phyloP scores from a whole-genome alignment of 1,140 invertebrate species.

The Diachasmimorpha longicaudata region DNA sequence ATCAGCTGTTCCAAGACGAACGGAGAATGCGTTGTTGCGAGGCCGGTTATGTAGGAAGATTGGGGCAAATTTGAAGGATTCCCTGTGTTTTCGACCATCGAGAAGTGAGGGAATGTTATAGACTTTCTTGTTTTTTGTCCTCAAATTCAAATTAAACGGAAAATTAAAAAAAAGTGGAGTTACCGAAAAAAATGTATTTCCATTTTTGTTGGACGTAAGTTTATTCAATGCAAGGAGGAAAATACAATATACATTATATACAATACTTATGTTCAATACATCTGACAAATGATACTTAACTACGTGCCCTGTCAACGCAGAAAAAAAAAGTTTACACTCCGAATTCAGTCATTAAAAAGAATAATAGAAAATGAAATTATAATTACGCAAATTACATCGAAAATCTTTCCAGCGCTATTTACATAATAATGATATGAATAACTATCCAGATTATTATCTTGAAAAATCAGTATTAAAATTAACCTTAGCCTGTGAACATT shows the following conservation, averaged over 20 bases:
- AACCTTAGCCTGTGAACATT: neutral
- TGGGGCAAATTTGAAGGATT: neutral
- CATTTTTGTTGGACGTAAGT: neutral
- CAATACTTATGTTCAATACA: constrained; percentile 24
- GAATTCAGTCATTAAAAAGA: neutral
- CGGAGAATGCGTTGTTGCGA: neutral
- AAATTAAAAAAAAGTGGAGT: too few relatives aligned
- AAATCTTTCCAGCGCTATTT: neutral
- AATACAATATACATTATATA: constrained; percentile 48
- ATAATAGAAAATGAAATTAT: neutral
- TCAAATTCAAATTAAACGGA: too few relatives aligned
- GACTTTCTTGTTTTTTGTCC: too few relatives aligned
- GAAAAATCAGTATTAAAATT: neutral
- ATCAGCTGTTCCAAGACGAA: neutral
- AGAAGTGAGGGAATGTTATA: too few relatives aligned
- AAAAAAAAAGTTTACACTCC: neutral
- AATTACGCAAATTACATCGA: neutral
- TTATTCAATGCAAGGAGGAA: constrained; percentile 30
- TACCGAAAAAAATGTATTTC: too few relatives aligned
- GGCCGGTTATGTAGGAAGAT: neutral
- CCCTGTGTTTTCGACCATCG: too few relatives aligned
- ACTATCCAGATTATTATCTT: neutral
- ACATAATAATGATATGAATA: constrained; percentile 8
- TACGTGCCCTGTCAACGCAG: neutral
- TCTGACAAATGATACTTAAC: neutral